phyloP scores from a whole-genome alignment of 2,888 invertebrate genomes.

The Cyaniris semiargus region DNA sequence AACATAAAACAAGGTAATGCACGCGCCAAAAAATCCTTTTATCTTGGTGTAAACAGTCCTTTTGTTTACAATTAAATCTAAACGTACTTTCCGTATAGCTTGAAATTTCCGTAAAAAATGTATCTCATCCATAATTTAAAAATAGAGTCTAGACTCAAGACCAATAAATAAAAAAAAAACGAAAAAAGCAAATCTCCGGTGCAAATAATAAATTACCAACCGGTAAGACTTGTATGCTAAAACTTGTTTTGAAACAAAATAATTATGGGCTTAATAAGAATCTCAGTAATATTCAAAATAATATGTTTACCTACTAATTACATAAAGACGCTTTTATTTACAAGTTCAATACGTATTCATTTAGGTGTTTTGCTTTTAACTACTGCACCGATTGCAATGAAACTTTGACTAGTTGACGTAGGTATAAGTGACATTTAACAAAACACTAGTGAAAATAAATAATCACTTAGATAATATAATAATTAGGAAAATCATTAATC shows the following conservation, averaged over 20 bases:
- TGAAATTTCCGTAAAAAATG: too few species aligned
- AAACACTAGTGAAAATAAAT: neutral
- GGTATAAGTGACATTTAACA: neutral
- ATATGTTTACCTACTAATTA: neutral
- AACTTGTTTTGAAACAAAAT: constrained; percentile 13
- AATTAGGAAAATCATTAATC: neutral
- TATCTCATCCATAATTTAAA: too few species aligned
- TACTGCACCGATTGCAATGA: neutral
- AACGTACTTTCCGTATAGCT: too few species aligned
- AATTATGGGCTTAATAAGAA: neutral
- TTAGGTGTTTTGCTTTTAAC: too few species aligned
- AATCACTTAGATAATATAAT: neutral
- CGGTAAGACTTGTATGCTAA: neutral
- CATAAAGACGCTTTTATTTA: neutral
- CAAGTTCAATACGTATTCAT: neutral
- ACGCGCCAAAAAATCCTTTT: too few species aligned
- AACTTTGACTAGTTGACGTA: neutral
- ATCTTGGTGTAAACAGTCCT: too few species aligned
- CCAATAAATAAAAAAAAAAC: neutral
- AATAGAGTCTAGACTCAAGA: too few species aligned
- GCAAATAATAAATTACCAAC: neutral
- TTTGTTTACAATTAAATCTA: too few species aligned
- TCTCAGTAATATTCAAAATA: neutral
- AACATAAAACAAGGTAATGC: too few species aligned
- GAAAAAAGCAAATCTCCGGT: neutral